Evolutionary conservation across 2,888 invertebrate genomes (phyloP).

Genomic region (Cactoblastis cactorum): DNA sequence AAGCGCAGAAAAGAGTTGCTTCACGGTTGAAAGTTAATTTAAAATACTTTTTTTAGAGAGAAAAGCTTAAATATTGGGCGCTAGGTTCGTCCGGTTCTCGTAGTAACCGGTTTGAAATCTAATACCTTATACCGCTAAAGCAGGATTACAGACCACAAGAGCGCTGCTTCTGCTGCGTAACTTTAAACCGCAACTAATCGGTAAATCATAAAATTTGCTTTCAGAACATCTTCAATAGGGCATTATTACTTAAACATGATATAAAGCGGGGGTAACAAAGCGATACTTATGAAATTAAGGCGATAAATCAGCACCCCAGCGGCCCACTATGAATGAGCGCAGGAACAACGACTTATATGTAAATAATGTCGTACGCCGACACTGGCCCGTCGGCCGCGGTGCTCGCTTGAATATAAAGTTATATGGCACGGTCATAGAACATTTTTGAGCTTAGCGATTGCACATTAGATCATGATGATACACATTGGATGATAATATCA

Average conservation of each 20-base stretch:
- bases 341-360: slow-evolving; percentile 73
- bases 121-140: slow-evolving; percentile 9
- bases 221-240: slow-evolving; percentile 52
- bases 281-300: slow-evolving; percentile 78
- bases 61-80: slow-evolving; percentile 5
- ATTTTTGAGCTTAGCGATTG: slow-evolving; percentile 46
- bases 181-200: slow-evolving; percentile 12
- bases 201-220: slow-evolving; percentile 27
- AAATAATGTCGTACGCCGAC: slow-evolving; percentile 66
- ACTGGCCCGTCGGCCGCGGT: slow-evolving; percentile 35
- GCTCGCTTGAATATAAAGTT: slow-evolving; percentile 63
- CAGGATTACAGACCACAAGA: slow-evolving; percentile 9
- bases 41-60: slow-evolving; percentile 8
- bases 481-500: too few relatives aligned
- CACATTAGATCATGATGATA: too few relatives aligned
- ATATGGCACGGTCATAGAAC: slow-evolving; percentile 48
- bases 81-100: background rate
- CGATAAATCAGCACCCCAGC: slow-evolving; percentile 65
- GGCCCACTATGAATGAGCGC: slow-evolving; percentile 64
- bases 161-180: slow-evolving; percentile 10
- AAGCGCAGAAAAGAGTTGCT: slow-evolving; percentile 4
- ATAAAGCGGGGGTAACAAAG: slow-evolving; percentile 69
- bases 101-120: slow-evolving; percentile 9
- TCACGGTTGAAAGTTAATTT: slow-evolving; percentile 10
- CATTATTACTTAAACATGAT: slow-evolving; percentile 62